Conservation (phyloP, 2,888 invertebrate species). For the Polietes domitor region DNA sequence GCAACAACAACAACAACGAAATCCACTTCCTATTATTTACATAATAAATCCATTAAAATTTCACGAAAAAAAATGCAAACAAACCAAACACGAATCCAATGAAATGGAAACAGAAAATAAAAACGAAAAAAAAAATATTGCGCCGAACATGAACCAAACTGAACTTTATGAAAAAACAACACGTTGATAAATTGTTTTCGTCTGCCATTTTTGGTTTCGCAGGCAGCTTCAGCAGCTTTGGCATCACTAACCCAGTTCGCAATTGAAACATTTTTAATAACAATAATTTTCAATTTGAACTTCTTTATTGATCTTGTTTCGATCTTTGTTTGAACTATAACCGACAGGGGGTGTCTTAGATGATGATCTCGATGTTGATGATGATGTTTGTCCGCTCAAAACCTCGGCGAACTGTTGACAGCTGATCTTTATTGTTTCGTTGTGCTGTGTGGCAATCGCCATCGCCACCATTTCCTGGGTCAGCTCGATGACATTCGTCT, state of each 20-base stretch:
- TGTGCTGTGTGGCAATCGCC: background rate
- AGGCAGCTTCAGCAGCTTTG: background rate
- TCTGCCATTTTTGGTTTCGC: background rate
- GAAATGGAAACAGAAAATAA: background rate
- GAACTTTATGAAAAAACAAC: conserved; percentile 12
- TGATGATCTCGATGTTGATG: background rate
- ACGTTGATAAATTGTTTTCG: background rate
- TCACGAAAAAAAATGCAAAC: background rate
- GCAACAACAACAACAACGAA: background rate
- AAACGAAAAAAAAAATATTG: background rate
- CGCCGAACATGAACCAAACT: background rate
- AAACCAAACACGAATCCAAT: background rate
- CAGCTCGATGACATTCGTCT: background rate
- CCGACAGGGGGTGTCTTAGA: background rate
- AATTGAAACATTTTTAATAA: background rate
- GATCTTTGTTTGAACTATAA: background rate
- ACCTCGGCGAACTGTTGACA: background rate
- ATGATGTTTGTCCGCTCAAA: background rate
- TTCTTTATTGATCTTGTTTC: background rate
- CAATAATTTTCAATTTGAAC: background rate
- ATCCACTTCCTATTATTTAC: conserved; percentile 41
- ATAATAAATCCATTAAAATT: conserved; percentile 42
- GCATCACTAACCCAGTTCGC: background rate
- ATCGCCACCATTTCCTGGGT: background rate
- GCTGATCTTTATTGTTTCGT: background rate